Evolutionary conservation across 2,888 invertebrate genomes (phyloP), one percentile per base, ranked within the genome.

Genomic region (Tineola bisselliella): DNA sequence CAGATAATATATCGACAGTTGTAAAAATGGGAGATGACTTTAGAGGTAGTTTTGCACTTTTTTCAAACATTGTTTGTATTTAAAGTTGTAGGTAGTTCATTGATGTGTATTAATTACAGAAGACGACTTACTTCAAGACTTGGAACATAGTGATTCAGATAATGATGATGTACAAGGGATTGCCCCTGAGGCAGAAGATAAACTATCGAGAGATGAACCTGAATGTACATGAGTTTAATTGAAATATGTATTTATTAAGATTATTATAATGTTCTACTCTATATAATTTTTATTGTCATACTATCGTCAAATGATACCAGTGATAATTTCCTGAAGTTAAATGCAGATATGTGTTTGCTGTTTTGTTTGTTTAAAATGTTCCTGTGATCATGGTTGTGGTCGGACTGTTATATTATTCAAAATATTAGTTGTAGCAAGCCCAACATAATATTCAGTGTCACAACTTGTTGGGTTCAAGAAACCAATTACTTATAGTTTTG

Each of bases 91-190:
- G 17, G 13, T 48, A 10, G 15, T n/a, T 48, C 6, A 15, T 48
- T n/a, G 13, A 6, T 48, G 48, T 48, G 15, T 48, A 15, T 15
- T 48, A 15, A 15, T 48, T 25, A 63, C 66, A 87, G 88, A 87
- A 64, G 84, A 84, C 62, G 88, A 87, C 65, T 66, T 88, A 58
- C 84, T 77, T 13, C 76, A 77, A 60, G 88, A 87, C 67, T 67
- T 88, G 61, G 87, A 88, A 44, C 87, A 87, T 62, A 87, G 87
- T 67, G 87, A 87, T 67, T 87, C 86, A 1, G 83, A 80, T 65
- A 87, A 87, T 69, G 88, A 87, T 30, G 87, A 86, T 67, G 77
- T 77, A 15, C 83, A 83, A 67, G 88, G 88, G 64, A 82, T 87
- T 66, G 86, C 88, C 1, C 66, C 87, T 61, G 88, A 88, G 70